These are phyloP conservation scores for Buceros bicornis DNA, from an alignment of 2,797 vertebrate species.

Conservation along the genomic window DNA sequence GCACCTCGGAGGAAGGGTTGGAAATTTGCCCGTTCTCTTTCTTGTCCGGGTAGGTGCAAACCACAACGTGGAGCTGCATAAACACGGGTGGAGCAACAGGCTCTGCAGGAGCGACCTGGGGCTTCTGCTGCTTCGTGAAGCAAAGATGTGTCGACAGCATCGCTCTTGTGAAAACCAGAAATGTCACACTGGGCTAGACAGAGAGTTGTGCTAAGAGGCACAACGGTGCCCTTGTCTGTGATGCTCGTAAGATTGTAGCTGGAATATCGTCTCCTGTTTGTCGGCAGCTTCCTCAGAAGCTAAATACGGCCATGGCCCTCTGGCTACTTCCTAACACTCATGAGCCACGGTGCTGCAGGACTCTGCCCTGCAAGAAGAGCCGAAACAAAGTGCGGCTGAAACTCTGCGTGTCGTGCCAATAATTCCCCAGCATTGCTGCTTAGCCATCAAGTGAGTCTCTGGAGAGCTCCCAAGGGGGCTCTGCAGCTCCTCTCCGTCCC, in stretches of 20 bases:
- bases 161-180: neutral
- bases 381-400: fast-evolving
- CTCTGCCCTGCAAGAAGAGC: neutral
- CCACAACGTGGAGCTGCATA: neutral
- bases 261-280: neutral
- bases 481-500: neutral
- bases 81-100: neutral
- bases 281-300: neutral
- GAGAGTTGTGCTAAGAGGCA: neutral
- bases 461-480: neutral
- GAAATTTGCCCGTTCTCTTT: neutral
- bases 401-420: neutral
- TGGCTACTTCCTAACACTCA: neutral
- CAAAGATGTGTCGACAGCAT: neutral
- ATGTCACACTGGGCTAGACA: fast-evolving
- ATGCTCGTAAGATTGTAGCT: neutral
- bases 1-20: neutral
- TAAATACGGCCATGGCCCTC: neutral
- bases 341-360: neutral
- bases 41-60: neutral
- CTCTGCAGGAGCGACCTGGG: neutral
- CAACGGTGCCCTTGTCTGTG: fast-evolving
- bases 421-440: neutral
- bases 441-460: fast-evolving
- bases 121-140: neutral